Conservation (phyloP, 1,140 invertebrate genomes). For the Coenobita brevimanus region DNA sequence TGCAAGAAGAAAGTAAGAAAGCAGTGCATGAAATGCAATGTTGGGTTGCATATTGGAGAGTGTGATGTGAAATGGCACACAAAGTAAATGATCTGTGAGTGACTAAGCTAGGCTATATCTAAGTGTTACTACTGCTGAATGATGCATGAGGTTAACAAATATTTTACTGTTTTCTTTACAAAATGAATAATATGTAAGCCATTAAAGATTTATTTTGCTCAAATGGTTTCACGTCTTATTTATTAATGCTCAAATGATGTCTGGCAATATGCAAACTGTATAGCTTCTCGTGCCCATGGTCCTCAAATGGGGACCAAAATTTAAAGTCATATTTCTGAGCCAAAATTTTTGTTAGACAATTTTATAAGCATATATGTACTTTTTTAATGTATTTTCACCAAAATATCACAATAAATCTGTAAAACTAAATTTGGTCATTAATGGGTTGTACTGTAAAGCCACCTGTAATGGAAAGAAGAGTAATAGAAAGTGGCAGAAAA, state of each 20-base stretch:
- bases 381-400: background rate
- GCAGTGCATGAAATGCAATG: background rate
- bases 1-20: background rate
- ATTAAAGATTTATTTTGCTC: background rate
- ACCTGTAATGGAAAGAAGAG: background rate
- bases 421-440: background rate
- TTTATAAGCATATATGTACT: conserved; percentile 21
- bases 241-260: background rate
- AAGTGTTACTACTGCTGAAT: background rate
- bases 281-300: conserved; percentile 15
- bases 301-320: conserved; percentile 2
- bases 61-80: background rate
- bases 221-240: background rate
- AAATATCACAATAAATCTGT: background rate
- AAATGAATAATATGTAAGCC: background rate
- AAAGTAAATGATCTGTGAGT: background rate
- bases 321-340: background rate
- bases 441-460: background rate
- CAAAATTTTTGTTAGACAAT: conserved; percentile 1
- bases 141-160: background rate
- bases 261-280: background rate
- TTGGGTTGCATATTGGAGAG: background rate
- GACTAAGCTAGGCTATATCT: background rate
- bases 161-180: background rate
- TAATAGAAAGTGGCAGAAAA: background rate